Base-by-base conservation (phyloP, 2,113 vertebrate genomes). In the Excalfactoria chinensis region DNA sequence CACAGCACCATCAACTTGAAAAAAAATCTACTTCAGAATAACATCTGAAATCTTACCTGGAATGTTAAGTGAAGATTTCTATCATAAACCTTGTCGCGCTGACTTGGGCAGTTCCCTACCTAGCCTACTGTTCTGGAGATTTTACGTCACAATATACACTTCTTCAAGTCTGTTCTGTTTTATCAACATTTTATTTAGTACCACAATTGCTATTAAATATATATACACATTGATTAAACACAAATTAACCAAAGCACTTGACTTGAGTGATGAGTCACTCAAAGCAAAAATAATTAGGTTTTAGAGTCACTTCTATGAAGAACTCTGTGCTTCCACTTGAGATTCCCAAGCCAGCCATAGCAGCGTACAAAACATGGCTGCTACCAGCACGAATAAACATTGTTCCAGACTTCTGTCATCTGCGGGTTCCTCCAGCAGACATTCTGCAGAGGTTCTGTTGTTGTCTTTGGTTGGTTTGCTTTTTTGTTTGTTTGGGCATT, bases 11-110 rank as follows among this genome's bases (percentile, higher is more conserved):
- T 32, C 75, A 70, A 25, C 87, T 77, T 37, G 41, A 78, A 91
- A 90, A 95, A 70, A 37, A 8, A 37, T 37, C 26, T 83, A 68
- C 30, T 62, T 86, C 73, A 90, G 70, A 95, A 77, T 83, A 68
- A 83, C 78, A 71, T 64, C 60, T 59, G 87, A 84, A 92, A 84
- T 40, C 32, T 62, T 55, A 76, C 17, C 59, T 26, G 13, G 62
- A 92, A 58, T 62, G 86, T 70, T 70, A 92, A 85, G 48, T 37
- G 30, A 86, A 86, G 8, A 8, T 56, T 92, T 86, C 46, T 74
- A 41, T 53, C 77, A 53, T 23, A 25, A 41, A 67, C 77, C 34
- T 79, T 41, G 8, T 58, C 48, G 63, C 15, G 70, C 3, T 64
- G 82, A 74, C 30, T 78, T 49, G 43, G 44, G 22, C 34, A 72